These are phyloP conservation scores for Virgularia gustaviana DNA, from an alignment of 92 coral and sea anemone genomes.

Conservation along the genomic window DNA sequence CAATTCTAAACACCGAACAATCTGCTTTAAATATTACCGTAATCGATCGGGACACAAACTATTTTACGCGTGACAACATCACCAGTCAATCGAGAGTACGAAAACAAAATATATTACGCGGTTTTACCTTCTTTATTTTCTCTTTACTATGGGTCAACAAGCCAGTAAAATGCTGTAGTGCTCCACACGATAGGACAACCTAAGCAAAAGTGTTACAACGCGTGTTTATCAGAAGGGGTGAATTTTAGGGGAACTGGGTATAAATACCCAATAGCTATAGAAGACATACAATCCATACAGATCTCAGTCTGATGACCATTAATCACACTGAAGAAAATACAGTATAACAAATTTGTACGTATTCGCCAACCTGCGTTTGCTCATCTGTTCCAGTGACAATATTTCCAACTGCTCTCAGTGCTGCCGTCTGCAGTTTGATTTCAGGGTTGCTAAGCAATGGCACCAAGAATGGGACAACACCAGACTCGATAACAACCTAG, in stretches of 20 bases:
- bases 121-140: constrained; percentile 80
- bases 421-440: constrained; percentile 97
- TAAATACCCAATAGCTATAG: no score
- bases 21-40: no score
- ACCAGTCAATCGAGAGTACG: not conserved
- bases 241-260: no score
- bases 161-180: constrained; percentile 75
- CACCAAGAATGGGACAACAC: constrained; percentile 86
- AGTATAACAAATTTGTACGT: not conserved
- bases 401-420: constrained; percentile 97
- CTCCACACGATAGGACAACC: constrained; percentile 81
- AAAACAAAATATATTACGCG: not conserved
- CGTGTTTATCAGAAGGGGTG: no score
- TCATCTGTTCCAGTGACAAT: constrained; percentile 98
- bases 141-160: constrained; percentile 87
- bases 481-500: constrained; percentile 93
- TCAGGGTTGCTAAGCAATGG: constrained; percentile 83
- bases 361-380: constrained; percentile 76
- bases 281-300: no score
- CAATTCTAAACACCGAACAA: no score
- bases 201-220: no score
- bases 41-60: no score
- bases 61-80: no score
- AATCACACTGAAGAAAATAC: not conserved
- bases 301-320: no score